Evolutionary conservation across 2,797 vertebrate species (phyloP).

Genomic region (Tokudaia tokunoshimensis): DNA sequence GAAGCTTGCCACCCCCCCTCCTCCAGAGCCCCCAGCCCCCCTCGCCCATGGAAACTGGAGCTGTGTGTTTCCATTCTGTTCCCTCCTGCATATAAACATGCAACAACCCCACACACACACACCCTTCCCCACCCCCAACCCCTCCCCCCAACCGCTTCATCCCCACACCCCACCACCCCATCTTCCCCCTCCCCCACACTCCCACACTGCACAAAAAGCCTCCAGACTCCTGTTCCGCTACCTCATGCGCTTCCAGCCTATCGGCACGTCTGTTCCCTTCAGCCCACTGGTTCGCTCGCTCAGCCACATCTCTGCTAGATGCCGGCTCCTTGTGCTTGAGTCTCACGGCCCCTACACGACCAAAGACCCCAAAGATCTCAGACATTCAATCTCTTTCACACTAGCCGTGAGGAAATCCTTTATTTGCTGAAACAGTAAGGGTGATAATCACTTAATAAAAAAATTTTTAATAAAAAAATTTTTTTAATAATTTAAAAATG

Average conservation of each 20-base stretch:
- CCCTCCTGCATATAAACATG: not conserved
- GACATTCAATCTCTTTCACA: not conserved
- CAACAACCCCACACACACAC: not conserved
- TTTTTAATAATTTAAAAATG: conserved; percentile 38
- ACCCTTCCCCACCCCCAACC: not conserved
- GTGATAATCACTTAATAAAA: not conserved
- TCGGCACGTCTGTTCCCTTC: not conserved
- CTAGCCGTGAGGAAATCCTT: not conserved
- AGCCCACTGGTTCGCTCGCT: not conserved
- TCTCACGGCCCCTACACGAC: not conserved
- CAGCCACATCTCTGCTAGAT: not conserved
- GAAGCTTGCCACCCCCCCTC: not conserved
- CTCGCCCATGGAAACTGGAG: not conserved
- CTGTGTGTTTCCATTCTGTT: not conserved
- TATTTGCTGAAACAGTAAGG: conserved; percentile 1
- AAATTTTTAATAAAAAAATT: too few relatives aligned
- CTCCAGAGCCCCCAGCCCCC: not conserved
- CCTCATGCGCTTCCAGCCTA: not conserved
- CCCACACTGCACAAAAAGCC: not conserved
- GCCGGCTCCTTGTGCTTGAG: not conserved
- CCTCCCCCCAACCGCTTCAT: not conserved
- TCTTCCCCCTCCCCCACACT: not conserved
- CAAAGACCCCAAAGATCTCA: conserved; percentile 33
- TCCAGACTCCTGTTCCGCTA: not conserved
- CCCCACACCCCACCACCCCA: too few relatives aligned